Conservation (phyloP, 2,797 vertebrate genomes). For the Pangasius djambal region DNA sequence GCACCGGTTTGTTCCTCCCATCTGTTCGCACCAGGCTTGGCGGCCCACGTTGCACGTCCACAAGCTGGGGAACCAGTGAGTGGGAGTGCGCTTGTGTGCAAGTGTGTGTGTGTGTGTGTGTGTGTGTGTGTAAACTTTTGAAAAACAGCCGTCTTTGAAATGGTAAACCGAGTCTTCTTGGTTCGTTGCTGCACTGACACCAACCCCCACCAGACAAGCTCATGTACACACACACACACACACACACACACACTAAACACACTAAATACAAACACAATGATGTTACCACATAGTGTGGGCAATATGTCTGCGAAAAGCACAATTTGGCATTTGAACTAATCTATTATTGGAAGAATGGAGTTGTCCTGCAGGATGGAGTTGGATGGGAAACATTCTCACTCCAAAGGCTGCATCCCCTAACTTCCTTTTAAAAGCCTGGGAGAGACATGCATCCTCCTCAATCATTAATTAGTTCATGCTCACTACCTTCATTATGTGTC, state of each 20-base stretch:
- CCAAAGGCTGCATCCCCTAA: slow-evolving; percentile 69
- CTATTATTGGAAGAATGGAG: slow-evolving; percentile 75
- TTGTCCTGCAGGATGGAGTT: slow-evolving; percentile 74
- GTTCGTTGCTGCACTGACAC: slow-evolving; percentile 76
- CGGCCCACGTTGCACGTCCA: slow-evolving; percentile 79
- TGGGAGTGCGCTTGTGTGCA: slow-evolving; percentile 73
- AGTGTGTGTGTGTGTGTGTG: slow-evolving; percentile 52
- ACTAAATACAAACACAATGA: slow-evolving; percentile 54
- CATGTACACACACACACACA: slow-evolving; percentile 54
- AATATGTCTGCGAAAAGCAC: slow-evolving; percentile 81
- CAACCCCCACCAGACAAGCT: slow-evolving; percentile 68
- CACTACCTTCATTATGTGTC: slow-evolving; percentile 68
- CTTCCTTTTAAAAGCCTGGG: slow-evolving; percentile 71
- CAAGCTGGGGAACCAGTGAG: slow-evolving; percentile 79
- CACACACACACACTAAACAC: background rate
- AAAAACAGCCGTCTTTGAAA: slow-evolving; percentile 80
- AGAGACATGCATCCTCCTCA: slow-evolving; percentile 71
- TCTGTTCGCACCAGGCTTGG: slow-evolving; percentile 81
- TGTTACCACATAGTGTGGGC: slow-evolving; percentile 78
- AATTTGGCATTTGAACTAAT: slow-evolving; percentile 81
- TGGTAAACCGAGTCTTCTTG: slow-evolving; percentile 79
- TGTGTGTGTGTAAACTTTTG: slow-evolving; percentile 75
- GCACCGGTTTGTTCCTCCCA: slow-evolving; percentile 80
- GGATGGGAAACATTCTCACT: slow-evolving; percentile 69
- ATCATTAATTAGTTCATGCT: slow-evolving; percentile 75